phyloP scores from a whole-genome alignment of 2,888 invertebrate species.

The Cistogaster globosa region DNA sequence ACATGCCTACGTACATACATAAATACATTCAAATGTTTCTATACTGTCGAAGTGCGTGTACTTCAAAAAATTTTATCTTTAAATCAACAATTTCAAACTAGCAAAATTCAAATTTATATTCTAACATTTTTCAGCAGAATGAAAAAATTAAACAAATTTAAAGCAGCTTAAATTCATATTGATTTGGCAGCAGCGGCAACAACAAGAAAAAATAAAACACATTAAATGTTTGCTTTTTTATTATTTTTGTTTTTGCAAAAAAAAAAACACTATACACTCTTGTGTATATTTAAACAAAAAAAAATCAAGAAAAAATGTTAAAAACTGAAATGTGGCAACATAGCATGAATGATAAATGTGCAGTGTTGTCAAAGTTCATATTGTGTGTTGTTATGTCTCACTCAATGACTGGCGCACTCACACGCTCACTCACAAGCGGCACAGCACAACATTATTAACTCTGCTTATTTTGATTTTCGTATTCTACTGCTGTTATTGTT shows the following conservation, averaged over 20 bases:
- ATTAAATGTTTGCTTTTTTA: constrained; percentile 67
- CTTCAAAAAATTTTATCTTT: neutral
- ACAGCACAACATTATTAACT: constrained; percentile 44
- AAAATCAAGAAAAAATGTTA: constrained; percentile 33
- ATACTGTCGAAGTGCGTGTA: no score
- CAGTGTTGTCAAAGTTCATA: constrained; percentile 71
- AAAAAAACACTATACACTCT: constrained; percentile 49
- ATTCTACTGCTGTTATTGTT: constrained; percentile 46
- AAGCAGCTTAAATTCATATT: constrained; percentile 70
- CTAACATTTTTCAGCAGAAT: no score
- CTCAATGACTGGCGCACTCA: constrained; percentile 18
- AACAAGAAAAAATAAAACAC: constrained; percentile 68
- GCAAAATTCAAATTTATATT: neutral
- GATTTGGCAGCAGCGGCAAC: constrained; percentile 64
- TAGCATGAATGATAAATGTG: constrained; percentile 69
- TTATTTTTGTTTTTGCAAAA: constrained; percentile 61
- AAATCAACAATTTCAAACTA: constrained; percentile 43
- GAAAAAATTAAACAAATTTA: constrained; percentile 63
- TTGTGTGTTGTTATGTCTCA: constrained; percentile 53
- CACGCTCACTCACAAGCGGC: constrained; percentile 12
- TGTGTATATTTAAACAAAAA: constrained; percentile 38
- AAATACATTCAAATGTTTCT: neutral
- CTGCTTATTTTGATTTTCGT: constrained; percentile 32
- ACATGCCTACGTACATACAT: neutral
- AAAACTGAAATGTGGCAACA: constrained; percentile 73